phyloP scores from a whole-genome alignment of 2,888 invertebrate species.

The Lasioglossum zephyrum region DNA sequence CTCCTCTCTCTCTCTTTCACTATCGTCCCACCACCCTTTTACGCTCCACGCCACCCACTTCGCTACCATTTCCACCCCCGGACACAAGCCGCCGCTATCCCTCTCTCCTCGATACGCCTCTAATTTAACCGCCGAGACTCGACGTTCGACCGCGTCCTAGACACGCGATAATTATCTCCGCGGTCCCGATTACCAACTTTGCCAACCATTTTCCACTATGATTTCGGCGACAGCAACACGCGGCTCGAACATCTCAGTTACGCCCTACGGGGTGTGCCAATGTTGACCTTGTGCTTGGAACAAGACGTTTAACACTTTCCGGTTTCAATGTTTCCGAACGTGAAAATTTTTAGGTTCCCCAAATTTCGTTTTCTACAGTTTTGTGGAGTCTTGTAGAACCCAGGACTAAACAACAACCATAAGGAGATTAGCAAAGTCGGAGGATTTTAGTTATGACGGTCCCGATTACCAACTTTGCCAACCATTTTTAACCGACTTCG shows the following conservation, averaged over 20 bases:
- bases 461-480: no score
- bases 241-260: neutral
- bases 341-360: no score
- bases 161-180: slow-evolving; percentile 12
- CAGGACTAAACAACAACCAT: no score
- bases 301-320: neutral
- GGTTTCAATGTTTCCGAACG: no score
- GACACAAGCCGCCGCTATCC: neutral
- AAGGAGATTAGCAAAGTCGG: no score
- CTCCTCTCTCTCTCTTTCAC: neutral
- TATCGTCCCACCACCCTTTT: slow-evolving; percentile 10
- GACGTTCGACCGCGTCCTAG: slow-evolving; percentile 13
- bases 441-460: no score
- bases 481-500: no score
- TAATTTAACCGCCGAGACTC: slow-evolving; percentile 13
- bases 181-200: neutral
- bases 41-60: neutral
- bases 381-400: no score
- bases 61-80: slow-evolving; percentile 6
- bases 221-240: neutral
- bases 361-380: no score
- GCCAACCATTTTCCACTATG: neutral
- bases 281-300: neutral
- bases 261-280: neutral
- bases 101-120: neutral